Evolutionary conservation across 2,888 invertebrate genomes (phyloP).

Genomic region (Heliothis peltigera): DNA sequence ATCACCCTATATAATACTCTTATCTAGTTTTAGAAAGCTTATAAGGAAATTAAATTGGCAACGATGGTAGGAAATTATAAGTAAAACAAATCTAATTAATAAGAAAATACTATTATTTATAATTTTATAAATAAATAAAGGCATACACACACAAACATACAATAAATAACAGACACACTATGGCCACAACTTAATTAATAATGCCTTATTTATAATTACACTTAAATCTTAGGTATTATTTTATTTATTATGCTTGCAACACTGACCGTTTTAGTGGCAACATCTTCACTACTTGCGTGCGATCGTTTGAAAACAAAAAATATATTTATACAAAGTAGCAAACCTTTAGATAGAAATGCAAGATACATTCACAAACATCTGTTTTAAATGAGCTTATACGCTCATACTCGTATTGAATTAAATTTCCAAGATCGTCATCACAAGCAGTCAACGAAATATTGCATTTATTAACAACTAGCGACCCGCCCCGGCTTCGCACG

Average conservation of each 20-base stretch:
- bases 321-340: not conserved
- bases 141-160: constrained; percentile 63
- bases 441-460: no score
- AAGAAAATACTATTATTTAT: constrained; percentile 58
- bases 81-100: constrained; percentile 50
- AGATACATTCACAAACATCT: no score
- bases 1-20: no score
- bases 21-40: no score
- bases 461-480: no score
- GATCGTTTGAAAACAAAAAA: constrained; percentile 2
- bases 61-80: constrained; percentile 7
- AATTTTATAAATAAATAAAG: constrained; percentile 56
- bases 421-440: no score
- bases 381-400: no score
- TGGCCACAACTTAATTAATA: constrained; percentile 64
- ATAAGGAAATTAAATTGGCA: no score
- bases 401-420: no score
- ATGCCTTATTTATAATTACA: constrained; percentile 48
- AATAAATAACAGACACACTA: constrained; percentile 70
- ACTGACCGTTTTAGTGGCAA: constrained; percentile 31
- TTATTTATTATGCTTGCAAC: constrained; percentile 49
- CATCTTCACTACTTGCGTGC: constrained; percentile 28
- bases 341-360: no score
- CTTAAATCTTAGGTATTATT: constrained; percentile 59
- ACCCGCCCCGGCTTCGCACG: no score